Evolutionary conservation across 2,113 vertebrate genomes (phyloP).

Genomic region (Gobio gobio): DNA sequence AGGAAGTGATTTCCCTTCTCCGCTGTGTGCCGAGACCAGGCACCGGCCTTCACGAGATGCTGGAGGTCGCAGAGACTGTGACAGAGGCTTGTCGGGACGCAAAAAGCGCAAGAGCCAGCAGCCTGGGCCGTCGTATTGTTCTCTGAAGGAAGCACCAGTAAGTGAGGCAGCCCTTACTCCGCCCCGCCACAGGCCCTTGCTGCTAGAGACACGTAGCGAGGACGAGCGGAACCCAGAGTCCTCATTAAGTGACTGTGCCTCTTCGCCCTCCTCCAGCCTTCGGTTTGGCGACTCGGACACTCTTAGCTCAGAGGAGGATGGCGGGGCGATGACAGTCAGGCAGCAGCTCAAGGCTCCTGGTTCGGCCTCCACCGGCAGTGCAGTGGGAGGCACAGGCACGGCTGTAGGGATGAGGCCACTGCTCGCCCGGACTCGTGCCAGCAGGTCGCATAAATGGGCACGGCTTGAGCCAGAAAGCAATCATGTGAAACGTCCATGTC

Average conservation of each 20-base stretch:
- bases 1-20: slow-evolving; percentile 86
- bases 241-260: slow-evolving; percentile 95
- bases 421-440: slow-evolving; percentile 84
- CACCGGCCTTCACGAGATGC: slow-evolving; percentile 79
- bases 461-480: slow-evolving; percentile 88
- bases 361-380: slow-evolving; percentile 62
- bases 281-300: slow-evolving; percentile 97
- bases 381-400: slow-evolving; percentile 51
- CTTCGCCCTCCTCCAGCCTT: slow-evolving; percentile 94
- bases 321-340: slow-evolving; percentile 68
- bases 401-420: slow-evolving; percentile 69
- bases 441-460: slow-evolving; percentile 90
- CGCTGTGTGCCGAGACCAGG: slow-evolving; percentile 80
- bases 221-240: slow-evolving; percentile 87
- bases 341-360: slow-evolving; percentile 67
- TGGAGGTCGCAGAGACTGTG: slow-evolving; percentile 84
- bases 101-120: slow-evolving; percentile 98
- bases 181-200: slow-evolving; percentile 77
- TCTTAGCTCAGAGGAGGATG: slow-evolving; percentile 93
- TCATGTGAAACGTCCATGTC: slow-evolving; percentile 91
- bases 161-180: slow-evolving; percentile 69
- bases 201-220: slow-evolving; percentile 85
- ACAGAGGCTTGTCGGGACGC: slow-evolving; percentile 84
- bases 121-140: slow-evolving; percentile 93
- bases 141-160: slow-evolving; percentile 81